These are phyloP conservation scores for Stenoptilia bipunctidactyla DNA, from an alignment of 2,888 invertebrate species.

Conservation along the genomic window DNA sequence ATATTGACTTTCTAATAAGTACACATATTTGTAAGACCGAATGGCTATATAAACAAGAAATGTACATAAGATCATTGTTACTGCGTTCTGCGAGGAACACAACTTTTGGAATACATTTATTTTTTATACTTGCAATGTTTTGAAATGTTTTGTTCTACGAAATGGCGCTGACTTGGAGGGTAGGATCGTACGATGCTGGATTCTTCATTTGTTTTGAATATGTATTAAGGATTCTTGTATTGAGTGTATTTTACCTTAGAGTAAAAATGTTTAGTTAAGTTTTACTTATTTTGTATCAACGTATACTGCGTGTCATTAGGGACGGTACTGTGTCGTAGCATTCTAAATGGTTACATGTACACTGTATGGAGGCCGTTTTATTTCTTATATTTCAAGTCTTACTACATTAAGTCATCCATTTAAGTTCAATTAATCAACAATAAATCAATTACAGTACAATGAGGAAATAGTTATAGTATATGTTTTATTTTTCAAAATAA, in stretches of 20 bases:
- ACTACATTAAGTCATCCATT: no score
- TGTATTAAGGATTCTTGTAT: slow-evolving; percentile 7
- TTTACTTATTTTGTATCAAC: neutral
- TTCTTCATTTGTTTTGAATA: slow-evolving; percentile 10
- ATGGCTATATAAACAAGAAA: slow-evolving; percentile 21
- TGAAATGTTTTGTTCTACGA: slow-evolving; percentile 40
- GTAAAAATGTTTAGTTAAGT: neutral
- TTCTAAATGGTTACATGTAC: no score
- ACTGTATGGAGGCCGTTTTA: no score
- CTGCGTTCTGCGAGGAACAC: slow-evolving; percentile 33
- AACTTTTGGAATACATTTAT: slow-evolving; percentile 52
- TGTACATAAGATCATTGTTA: slow-evolving; percentile 40
- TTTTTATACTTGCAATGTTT: slow-evolving; percentile 54
- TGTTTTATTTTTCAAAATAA: no score
- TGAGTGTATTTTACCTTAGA: slow-evolving; percentile 4
- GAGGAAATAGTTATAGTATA: no score
- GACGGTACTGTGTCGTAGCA: slow-evolving; percentile 60
- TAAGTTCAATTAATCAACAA: no score
- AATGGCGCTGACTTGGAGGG: slow-evolving; percentile 29
- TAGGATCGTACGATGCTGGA: slow-evolving; percentile 22
- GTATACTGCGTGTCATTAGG: neutral
- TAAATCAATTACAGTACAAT: no score
- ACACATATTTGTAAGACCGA: neutral
- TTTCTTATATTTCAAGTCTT: no score
- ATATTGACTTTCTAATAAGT: slow-evolving; percentile 19